Evolutionary conservation across 2,888 invertebrate genomes (phyloP), one percentile per base, ranked within the genome.

Genomic region (Julus scanicus): DNA sequence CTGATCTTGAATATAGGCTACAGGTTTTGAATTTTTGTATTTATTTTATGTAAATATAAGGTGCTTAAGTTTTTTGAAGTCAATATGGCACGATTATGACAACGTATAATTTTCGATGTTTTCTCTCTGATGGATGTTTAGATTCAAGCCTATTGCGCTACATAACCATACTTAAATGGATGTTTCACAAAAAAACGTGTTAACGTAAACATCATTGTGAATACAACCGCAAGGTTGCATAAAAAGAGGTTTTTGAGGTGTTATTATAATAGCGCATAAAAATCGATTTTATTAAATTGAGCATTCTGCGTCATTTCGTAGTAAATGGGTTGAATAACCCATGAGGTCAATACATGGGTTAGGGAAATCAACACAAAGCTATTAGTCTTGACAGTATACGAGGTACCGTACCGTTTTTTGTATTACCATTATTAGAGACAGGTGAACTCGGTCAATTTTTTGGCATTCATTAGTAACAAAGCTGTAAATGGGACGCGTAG

Each of bases 331-430:
- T 63, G 63, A 63, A 63, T 20, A 63, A 63, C 63, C 63, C 63
- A 1, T 4, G 63, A 20, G 63, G 63, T 63, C n/a, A 63, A 63
- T 63, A 63, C 2, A 63, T n/a, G 20, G 63, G 63, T 63, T 6
- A 63, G n/a, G 63, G 63, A 63, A 63, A 63, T 63, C 63, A 63
- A 20, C 63, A 63, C 63, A 63, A 63, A 63, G 63, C 63, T 63
- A 63, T 63, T 63, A 63, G 63, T 15, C 63, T 63, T n/a, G 63
- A 63, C 63, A 20, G 63, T n/a, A n/a, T 63, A 63, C 63, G 63
- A 63, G 63, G 63, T 63, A 63, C 63, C 63, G 63, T 20, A 63
- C 63, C 63, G 63, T 63, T 63, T 15, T 2, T n/a, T n/a, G n/a
- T 63, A 63, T 20, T 20, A 20, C 5, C 63, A 63, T 63, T 63